phyloP scores from a whole-genome alignment of 2,888 invertebrate species.

The Nemotelus nigrinus region DNA sequence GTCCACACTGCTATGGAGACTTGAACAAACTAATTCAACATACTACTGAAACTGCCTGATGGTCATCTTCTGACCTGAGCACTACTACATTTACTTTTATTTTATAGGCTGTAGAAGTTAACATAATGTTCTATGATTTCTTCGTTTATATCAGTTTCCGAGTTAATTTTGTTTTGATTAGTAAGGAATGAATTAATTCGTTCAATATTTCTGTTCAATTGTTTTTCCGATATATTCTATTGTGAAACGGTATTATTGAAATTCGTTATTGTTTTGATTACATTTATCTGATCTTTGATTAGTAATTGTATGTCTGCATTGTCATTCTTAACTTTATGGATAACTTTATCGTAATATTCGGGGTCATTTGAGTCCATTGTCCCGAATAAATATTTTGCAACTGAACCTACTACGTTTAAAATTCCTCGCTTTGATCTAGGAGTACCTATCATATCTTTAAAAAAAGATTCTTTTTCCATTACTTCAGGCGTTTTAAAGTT shows the following conservation, averaged over 20 bases:
- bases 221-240: neutral
- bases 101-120: too few species aligned
- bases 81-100: too few species aligned
- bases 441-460: constrained; percentile 27
- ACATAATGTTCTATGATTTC: neutral
- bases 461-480: neutral
- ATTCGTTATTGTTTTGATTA: neutral
- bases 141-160: neutral
- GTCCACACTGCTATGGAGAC: too few species aligned
- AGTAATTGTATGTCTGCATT: neutral
- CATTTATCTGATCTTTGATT: neutral
- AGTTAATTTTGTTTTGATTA: neutral
- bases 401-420: constrained; percentile 3
- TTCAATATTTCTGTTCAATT: constrained; percentile 7
- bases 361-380: constrained; percentile 21
- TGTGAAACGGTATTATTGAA: neutral
- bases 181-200: neutral
- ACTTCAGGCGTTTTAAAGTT: constrained; percentile 16
- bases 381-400: too few species aligned
- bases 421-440: constrained; percentile 19
- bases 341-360: constrained; percentile 48
- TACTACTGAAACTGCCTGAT: too few species aligned
- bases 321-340: constrained; percentile 5
- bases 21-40: too few species aligned
- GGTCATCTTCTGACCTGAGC: too few species aligned